A percentile compares a stretch with the other conserved stretches of the same genome.
phyloP scores from a whole-genome alignment of 2,888 invertebrate genomes.

The Drosophila borborema region DNA sequence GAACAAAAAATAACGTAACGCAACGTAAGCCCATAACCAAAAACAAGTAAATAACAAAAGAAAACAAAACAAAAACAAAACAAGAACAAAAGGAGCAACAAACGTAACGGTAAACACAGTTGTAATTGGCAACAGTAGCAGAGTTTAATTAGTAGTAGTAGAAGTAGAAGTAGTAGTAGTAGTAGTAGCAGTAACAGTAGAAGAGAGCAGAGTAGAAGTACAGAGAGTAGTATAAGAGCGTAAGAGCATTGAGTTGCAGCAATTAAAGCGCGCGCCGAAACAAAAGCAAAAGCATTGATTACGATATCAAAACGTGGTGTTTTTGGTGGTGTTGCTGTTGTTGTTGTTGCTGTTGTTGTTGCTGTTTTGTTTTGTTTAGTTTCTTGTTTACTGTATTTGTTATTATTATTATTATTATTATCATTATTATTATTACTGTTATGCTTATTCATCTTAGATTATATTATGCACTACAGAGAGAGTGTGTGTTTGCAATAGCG shows the following conservation, averaged over 20 bases:
- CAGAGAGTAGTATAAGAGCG: constrained; percentile 20
- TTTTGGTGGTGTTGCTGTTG: constrained; percentile 22
- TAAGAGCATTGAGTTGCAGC: constrained; percentile 42
- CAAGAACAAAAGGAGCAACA: constrained; percentile 1
- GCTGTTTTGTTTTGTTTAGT: background rate
- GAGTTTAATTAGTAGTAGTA: constrained; percentile 32
- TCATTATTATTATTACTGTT: background rate
- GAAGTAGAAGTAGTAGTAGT: background rate
- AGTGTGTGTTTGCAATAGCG: constrained; percentile 16
- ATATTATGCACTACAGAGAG: constrained; percentile 15
- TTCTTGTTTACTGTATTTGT: constrained; percentile 3
- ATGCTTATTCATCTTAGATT: background rate
- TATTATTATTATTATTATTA: background rate
- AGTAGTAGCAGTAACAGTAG: background rate
- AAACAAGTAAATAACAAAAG: constrained; percentile 15
- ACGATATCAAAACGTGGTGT: constrained; percentile 66
- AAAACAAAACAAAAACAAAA: constrained; percentile 24
- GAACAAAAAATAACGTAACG: constrained; percentile 15
- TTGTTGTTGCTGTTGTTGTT: constrained; percentile 7
- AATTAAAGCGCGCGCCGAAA: constrained; percentile 68
- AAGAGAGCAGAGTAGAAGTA: constrained; percentile 3
- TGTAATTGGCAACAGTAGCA: constrained; percentile 53
- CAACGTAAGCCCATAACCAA: constrained; percentile 53
- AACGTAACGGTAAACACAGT: constrained; percentile 37
- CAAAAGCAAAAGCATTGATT: constrained; percentile 77